phyloP scores from a whole-genome alignment of 2,888 invertebrate species.

The Kryphioiulus occultus region DNA sequence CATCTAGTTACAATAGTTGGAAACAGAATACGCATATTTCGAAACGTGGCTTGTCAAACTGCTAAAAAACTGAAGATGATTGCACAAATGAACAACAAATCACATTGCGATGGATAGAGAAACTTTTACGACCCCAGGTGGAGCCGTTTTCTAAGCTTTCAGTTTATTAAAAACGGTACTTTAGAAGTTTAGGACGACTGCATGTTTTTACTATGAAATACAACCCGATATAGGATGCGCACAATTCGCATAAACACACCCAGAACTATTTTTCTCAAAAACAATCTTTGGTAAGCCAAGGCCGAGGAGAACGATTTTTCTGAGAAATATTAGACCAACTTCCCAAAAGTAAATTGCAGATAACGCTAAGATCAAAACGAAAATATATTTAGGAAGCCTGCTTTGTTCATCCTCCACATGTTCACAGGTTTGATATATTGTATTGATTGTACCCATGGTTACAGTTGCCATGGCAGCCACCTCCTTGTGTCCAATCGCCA shows the following conservation, averaged over 20 bases:
- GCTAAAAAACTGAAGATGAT: not conserved
- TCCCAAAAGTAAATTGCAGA: not conserved
- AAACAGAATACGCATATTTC: not conserved
- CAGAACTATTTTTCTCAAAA: not conserved
- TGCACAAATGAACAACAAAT: conserved; percentile 1
- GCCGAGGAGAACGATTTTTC: not conserved
- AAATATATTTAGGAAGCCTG: not conserved
- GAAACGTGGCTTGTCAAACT: not conserved
- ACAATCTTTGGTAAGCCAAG: not conserved
- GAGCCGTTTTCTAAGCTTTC: not conserved
- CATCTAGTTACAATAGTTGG: not conserved
- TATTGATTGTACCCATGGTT: conserved; percentile 29
- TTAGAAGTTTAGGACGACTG: not conserved
- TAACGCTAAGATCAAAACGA: conserved; percentile 24
- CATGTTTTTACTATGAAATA: not conserved
- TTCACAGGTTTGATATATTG: not conserved
- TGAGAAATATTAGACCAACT: not conserved
- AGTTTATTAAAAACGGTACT: conserved; percentile 9
- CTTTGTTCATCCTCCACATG: not conserved
- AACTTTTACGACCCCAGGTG: conserved; percentile 13
- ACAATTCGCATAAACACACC: not conserved
- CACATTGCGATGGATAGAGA: not conserved
- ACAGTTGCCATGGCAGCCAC: conserved; percentile 24
- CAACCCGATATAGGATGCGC: not conserved
- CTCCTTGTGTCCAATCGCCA: not conserved